Evolutionary conservation across 2,113 vertebrate genomes (phyloP), one percentile per base, ranked within the genome.

Genomic region (Chauna torquata): DNA sequence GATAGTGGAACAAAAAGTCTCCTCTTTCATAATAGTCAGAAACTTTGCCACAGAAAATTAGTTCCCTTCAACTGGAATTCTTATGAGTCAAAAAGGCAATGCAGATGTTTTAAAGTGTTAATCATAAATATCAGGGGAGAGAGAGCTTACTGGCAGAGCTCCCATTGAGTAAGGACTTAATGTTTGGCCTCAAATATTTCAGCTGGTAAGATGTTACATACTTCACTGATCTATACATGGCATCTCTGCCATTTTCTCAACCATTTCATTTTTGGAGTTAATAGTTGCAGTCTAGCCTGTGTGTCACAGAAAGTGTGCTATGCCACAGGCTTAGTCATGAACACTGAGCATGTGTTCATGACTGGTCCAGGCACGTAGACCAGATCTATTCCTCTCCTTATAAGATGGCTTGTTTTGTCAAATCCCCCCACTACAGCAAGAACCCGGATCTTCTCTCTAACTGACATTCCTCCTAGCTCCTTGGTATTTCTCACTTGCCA

Each of bases 61-160:
- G 18, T 65, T 79, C 57, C 76, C 47, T 90, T 86, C 82, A 75
- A 94, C 72, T 70, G 94, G 65, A 94, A 88, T 79, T 79, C 25
- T 64, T 91, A 71, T 94, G 91, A 96, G 80, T 94, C 83, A 88
- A 94, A 89, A 94, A 86, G 91, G 83, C 86, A 65, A 49, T 64
- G 58, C 57, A 94, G 88, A 96, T 91, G 57, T 93, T 95, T 88
- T 64, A 16, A 82, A 89, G 92, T 76, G 92, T 86, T 97, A 92
- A 96, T 97, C 91, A 94, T 82, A 86, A 93, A 15, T 96, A 92
- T 75, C 88, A 90, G n/a, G 93, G 80, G 68, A 88, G 71, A 86
- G 22, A 19, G 74, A 92, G 36, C 77, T 91, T 72, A 72, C 83
- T 69, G 92, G 81, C 90, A 91, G 66, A 79, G 61, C 5, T 96